Base-by-base conservation (phyloP, 2,797 vertebrate genomes). In the Molossus alvarezi region DNA sequence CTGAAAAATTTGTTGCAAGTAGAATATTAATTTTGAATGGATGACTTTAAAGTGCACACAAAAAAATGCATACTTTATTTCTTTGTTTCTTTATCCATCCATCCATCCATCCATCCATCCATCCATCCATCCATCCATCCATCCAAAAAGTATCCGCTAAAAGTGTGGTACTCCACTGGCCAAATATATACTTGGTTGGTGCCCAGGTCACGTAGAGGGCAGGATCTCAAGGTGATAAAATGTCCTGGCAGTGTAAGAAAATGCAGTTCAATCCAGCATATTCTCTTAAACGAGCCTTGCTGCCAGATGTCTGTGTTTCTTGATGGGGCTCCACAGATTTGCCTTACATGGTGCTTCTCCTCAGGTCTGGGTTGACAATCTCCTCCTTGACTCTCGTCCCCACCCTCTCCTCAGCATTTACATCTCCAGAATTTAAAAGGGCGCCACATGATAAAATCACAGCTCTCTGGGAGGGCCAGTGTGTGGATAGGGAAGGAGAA, bases 1-100 rank as follows among this genome's bases (percentile, higher is more conserved):
- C 27, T 21, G 58, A 79, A 33, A 33, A 33, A 33, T 72, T 95
- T 85, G 94, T 96, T 92, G 53, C 83, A 88, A 84, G 60, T 72
- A 87, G 62, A 92, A 76, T 76, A 84, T 27, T 51, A 51, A 69
- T 95, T 83, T 55, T 55, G 51, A 89, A 18, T 83, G 86, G 55
- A 62, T 81, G 79, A 45, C 23, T 79, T 80, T 80, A 41, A 94
- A 77, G 81, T 29, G 9, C 27, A 51, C 6, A 45, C 65, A 67
- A 83, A 82, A 82, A 84, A 88, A 6, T 21, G 27, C 1, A 51
- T 3, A 25, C 12, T 37, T 93, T 14, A 58, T 92, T 80, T 62
- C 45, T 88, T 77, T 77, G 20, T 58, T 88, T 37, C 3, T 65
- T 73, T 53, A 37, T 51, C 48, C 21, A 9, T 51, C 7, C 17